Conservation (phyloP, 2,888 invertebrate genomes). For the Branchellion lobata region DNA sequence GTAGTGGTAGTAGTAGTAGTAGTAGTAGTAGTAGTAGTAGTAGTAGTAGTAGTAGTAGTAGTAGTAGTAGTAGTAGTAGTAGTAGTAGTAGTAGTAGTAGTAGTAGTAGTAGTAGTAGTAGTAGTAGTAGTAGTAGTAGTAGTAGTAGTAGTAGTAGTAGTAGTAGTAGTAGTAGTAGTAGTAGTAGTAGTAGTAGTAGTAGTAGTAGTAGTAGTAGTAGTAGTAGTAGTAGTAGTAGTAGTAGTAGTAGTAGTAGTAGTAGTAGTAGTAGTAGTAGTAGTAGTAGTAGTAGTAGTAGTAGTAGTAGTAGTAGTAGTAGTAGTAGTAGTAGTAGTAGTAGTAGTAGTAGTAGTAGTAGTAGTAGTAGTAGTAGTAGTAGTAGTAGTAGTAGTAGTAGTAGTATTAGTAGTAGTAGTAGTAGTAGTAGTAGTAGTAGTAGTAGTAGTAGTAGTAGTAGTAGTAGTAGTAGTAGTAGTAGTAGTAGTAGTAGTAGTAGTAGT, state of each 20-base stretch:
- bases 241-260: conserved; percentile 1
- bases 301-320: background rate
- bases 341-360: too few relatives aligned
- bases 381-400: too few relatives aligned
- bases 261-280: background rate
- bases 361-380: too few relatives aligned
- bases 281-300: conserved; percentile 1
- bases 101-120: background rate
- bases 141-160: conserved; percentile 4
- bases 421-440: too few relatives aligned
- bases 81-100: too few relatives aligned
- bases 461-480: conserved; percentile 13
- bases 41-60: background rate
- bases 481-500: conserved; percentile 9
- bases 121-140: background rate
- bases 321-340: too few relatives aligned
- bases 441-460: too few relatives aligned
- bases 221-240: background rate
- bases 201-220: conserved; percentile 1
- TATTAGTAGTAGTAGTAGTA: background rate
- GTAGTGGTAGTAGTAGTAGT: background rate
- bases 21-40: conserved; percentile 8
- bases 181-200: conserved; percentile 8
- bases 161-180: conserved; percentile 13
- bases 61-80: background rate